Percentiles rank a stretch among this genome's conserved stretches.
Conservation (phyloP, 2,888 invertebrate genomes). For the Ommatoiulus sabulosus region DNA sequence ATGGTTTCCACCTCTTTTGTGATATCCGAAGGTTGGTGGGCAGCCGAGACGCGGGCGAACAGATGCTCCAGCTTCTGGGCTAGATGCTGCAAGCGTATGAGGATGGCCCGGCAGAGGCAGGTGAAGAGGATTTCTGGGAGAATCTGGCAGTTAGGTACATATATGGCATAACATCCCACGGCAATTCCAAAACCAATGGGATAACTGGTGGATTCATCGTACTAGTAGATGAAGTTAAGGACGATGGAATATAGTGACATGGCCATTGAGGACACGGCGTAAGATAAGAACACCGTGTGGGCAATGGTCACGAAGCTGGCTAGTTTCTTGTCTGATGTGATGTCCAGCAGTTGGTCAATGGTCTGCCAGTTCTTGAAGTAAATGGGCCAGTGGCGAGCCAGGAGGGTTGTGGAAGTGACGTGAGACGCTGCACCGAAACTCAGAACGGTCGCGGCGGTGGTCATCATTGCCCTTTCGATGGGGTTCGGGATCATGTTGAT, state of each 20-base stretch:
- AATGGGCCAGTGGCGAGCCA: background rate
- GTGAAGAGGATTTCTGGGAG: background rate
- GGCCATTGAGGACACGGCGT: no score
- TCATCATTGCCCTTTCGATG: background rate
- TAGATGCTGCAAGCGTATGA: background rate
- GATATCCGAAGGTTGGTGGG: background rate
- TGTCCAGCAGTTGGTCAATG: conserved; percentile 16
- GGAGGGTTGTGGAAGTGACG: background rate
- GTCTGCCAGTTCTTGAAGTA: conserved; percentile 8
- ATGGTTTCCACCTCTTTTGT: background rate
- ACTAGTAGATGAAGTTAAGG: no score
- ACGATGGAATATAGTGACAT: no score
- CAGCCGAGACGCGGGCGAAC: background rate
- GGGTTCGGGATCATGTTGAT: background rate
- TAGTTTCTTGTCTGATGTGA: background rate
- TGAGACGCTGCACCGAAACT: background rate
- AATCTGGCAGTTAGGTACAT: background rate
- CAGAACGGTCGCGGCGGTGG: background rate
- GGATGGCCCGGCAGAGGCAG: background rate
- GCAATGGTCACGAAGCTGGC: background rate
- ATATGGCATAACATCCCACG: background rate
- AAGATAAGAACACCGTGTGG: no score
- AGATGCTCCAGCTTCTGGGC: background rate
- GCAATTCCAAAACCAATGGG: background rate
- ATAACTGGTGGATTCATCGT: no score